phyloP scores from a whole-genome alignment of 2,113 vertebrate genomes.

The Ageneiosus marmoratus region DNA sequence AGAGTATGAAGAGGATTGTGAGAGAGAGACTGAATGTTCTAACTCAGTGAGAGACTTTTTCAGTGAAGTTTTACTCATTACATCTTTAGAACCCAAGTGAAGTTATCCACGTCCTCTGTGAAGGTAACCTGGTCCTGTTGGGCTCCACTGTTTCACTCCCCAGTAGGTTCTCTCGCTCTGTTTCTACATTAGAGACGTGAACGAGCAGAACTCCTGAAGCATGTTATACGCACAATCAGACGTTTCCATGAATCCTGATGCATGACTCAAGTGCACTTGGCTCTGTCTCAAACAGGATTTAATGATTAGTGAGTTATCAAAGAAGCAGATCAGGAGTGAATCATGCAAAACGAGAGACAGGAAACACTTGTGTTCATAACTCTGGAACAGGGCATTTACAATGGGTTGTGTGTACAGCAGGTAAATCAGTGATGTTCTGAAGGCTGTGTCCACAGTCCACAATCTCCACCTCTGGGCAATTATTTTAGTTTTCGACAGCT shows the following conservation, averaged over 20 bases:
- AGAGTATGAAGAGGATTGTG: too few relatives aligned
- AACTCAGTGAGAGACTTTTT: too few relatives aligned
- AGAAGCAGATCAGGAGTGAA: slow-evolving; percentile 1
- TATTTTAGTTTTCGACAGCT: not conserved
- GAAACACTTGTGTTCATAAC: slow-evolving; percentile 18
- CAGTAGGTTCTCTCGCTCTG: not conserved
- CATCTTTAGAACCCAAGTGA: too few relatives aligned
- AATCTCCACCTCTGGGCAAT: too few relatives aligned
- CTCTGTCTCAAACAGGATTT: slow-evolving; percentile 20
- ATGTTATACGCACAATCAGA: not conserved
- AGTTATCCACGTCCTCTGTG: too few relatives aligned
- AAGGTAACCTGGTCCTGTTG: not conserved
- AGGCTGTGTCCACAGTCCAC: not conserved
- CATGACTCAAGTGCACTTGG: not conserved
- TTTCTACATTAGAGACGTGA: not conserved
- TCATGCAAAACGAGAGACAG: slow-evolving; percentile 6
- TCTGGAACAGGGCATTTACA: slow-evolving; percentile 10
- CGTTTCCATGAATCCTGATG: slow-evolving; percentile 6
- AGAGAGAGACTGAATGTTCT: too few relatives aligned
- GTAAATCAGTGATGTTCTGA: slow-evolving; percentile 15
- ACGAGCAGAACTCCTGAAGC: not conserved
- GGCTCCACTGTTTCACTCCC: not conserved
- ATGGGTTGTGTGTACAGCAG: not conserved
- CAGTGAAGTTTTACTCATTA: too few relatives aligned
- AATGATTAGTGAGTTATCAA: slow-evolving; percentile 35